phyloP scores from a whole-genome alignment of 2,888 invertebrate genomes.

The Druceiella hillmani region DNA sequence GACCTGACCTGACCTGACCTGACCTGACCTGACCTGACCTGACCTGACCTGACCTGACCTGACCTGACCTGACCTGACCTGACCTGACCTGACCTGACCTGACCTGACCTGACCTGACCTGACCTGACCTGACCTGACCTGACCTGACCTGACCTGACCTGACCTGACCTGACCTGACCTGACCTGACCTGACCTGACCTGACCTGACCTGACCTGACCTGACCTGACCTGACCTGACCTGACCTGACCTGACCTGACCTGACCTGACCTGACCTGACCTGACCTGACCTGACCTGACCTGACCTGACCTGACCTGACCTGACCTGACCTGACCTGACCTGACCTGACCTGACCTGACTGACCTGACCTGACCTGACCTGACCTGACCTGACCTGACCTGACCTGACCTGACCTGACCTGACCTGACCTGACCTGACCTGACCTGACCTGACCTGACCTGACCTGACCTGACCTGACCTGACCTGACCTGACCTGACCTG shows the following conservation, averaged over 20 bases:
- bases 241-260: conserved; percentile 24
- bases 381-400: no score
- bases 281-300: no score
- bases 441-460: no score
- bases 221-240: conserved; percentile 22
- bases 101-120: conserved; percentile 24
- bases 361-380: no score
- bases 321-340: no score
- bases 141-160: conserved; percentile 22
- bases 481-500: no score
- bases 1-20: conserved; percentile 18
- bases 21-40: conserved; percentile 13
- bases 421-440: no score
- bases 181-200: conserved; percentile 22
- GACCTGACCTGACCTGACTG: no score
- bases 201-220: conserved; percentile 25
- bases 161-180: conserved; percentile 16
- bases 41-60: conserved; percentile 21
- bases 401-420: no score
- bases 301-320: no score
- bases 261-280: conserved; percentile 19
- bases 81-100: conserved; percentile 23
- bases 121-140: conserved; percentile 25
- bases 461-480: no score
- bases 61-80: conserved; percentile 24